Base-by-base conservation (phyloP, 2,888 invertebrate genomes). In the Melolontha melolontha region DNA sequence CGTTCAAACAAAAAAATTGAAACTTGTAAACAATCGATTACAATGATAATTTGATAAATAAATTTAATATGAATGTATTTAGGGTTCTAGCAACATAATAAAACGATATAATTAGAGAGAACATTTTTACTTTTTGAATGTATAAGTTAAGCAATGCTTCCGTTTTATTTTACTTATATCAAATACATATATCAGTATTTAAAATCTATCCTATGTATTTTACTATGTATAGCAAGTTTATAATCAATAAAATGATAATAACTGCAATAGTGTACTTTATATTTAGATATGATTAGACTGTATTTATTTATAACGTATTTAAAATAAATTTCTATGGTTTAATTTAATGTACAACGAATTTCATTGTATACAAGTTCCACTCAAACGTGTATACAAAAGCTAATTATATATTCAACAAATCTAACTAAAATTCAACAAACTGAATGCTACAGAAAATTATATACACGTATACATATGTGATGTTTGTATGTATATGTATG, bases 221-320 rank as follows among this genome's bases (percentile, higher is more conserved):
- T 17, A 2, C 50, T 17, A 50, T 22, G 34, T 34, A 34, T 2
- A 8, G 6, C 7, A 1, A 10, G 22, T 22, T 6, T 34, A 34
- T 34, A 8, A 34, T 10, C 8, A 10, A 34, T 34, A 34, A 34
- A 34, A 34, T 34, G 10, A 22, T 22, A 50, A 50, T 29, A 51
- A 51, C 29, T 51, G 29, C 12, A 51, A 5, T 10, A 22, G n/a
- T 27, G 12, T 12, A 11, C 34, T 34, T 34, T 57, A 57, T 42
- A 57, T 57, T 57, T 57, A 57, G 57, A 44, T 22, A 44, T 42
- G 57, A 29, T 44, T 57, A 44, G 10, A 55, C 7, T 44, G 12
- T 57, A 57, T 57, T 57, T 57, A 57, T 57, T 57, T 57, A 57
- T 57, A 57, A 57, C n/a, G 12, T 14, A 42, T 57, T 44, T 57